Evolutionary conservation across 2,888 invertebrate species (phyloP).

Genomic region (Drosophila macrospina): DNA sequence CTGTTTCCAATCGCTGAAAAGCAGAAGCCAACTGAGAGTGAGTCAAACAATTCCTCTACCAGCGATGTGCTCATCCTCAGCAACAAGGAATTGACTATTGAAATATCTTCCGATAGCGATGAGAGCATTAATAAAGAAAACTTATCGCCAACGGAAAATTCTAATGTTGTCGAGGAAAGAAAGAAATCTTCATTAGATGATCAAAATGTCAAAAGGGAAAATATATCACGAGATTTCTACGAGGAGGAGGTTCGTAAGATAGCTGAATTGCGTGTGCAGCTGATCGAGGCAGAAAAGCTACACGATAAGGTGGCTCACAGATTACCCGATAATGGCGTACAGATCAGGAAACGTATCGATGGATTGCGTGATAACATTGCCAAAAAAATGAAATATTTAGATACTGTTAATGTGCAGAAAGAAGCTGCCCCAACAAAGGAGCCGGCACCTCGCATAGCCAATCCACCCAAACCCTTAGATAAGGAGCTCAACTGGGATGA

Average conservation of each 20-base stretch:
- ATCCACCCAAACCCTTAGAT: conserved; percentile 22
- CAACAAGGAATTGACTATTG: conserved; percentile 68
- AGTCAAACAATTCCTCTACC: conserved; percentile 43
- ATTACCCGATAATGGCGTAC: conserved; percentile 89
- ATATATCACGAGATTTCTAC: conserved; percentile 73
- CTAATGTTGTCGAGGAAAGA: conserved; percentile 19
- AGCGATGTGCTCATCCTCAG: conserved; percentile 78
- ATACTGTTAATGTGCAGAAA: conserved; percentile 86
- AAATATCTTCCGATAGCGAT: conserved; percentile 65
- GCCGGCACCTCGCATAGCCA: conserved; percentile 6
- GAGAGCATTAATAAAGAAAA: conserved; percentile 52
- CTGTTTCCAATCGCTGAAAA: conserved; percentile 42
- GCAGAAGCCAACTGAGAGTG: neutral
- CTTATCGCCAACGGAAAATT: neutral
- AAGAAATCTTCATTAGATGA: neutral
- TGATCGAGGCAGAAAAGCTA: conserved; percentile 83
- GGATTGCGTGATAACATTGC: conserved; percentile 86
- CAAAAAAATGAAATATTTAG: conserved; percentile 86
- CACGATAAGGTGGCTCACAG: conserved; percentile 73
- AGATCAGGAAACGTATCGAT: conserved; percentile 86
- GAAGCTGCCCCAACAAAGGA: neutral
- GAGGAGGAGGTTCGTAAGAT: conserved; percentile 86
- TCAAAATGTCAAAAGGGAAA: conserved; percentile 13
- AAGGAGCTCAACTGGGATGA: conserved; percentile 79
- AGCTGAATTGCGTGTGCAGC: conserved; percentile 85